Conservation (phyloP, 2,888 invertebrate species). For the Chrysodeixis includens region DNA sequence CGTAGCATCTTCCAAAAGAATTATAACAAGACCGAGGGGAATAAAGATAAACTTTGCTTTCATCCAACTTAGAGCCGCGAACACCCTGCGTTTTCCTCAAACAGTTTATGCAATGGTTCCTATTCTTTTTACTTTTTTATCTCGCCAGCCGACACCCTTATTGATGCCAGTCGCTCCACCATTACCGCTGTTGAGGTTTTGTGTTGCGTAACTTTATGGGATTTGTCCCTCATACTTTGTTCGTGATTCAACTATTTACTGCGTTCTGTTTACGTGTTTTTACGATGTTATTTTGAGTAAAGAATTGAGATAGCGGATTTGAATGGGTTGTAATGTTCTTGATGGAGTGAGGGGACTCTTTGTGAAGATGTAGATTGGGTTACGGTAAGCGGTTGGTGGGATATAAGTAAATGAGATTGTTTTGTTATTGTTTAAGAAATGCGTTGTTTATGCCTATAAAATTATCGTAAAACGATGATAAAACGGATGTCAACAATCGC, state of each 20-base stretch:
- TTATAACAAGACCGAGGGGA: conserved; percentile 1
- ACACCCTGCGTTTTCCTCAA: conserved; percentile 38
- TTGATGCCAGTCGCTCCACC: conserved; percentile 49
- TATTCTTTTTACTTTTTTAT: conserved; percentile 44
- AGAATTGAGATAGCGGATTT: conserved; percentile 5
- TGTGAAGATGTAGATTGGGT: background rate
- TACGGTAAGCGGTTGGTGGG: background rate
- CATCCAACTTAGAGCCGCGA: conserved; percentile 15
- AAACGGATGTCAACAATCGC: too few relatives aligned
- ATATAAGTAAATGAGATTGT: background rate
- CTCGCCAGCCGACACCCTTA: conserved; percentile 39
- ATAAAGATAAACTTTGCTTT: conserved; percentile 39
- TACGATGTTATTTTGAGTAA: conserved; percentile 10
- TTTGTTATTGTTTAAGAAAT: background rate
- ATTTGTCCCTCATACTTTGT: conserved; percentile 26
- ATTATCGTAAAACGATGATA: too few relatives aligned
- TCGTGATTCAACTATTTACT: conserved; percentile 17
- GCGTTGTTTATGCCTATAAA: too few relatives aligned
- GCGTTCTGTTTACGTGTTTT: conserved; percentile 9
- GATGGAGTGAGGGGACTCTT: background rate
- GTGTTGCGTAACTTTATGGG: conserved; percentile 33
- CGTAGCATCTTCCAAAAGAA: conserved; percentile 20
- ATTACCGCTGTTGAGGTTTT: conserved; percentile 51
- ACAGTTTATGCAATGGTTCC: conserved; percentile 33
- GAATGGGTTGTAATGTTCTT: background rate